phyloP scores from a whole-genome alignment of 2,113 vertebrate genomes.

The Bubo scandiacus region DNA sequence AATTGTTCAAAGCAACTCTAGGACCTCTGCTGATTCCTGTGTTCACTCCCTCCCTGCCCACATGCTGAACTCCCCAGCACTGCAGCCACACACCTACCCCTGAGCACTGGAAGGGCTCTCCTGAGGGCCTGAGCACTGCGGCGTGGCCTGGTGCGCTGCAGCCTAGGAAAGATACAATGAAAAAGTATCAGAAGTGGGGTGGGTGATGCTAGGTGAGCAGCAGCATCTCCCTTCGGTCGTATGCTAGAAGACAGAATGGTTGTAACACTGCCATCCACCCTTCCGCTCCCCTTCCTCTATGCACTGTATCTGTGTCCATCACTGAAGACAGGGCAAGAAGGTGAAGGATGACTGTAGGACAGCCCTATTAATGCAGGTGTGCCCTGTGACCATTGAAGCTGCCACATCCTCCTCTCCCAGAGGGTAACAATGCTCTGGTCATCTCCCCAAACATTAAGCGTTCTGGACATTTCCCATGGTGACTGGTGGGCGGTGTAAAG shows the following conservation, averaged over 20 bases:
- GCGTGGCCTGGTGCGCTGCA: accelerated
- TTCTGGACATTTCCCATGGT: too few relatives aligned
- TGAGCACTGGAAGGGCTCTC: too few relatives aligned
- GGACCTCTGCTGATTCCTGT: not conserved
- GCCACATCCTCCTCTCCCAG: not conserved
- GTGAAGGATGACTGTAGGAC: not conserved
- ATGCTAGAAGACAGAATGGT: not conserved
- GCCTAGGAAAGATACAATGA: too few relatives aligned
- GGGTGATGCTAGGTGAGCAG: not conserved
- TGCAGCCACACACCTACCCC: not conserved
- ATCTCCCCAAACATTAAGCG: not conserved
- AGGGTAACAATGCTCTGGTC: not conserved
- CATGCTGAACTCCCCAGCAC: not conserved
- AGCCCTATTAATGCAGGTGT: not conserved
- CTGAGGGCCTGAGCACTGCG: not conserved
- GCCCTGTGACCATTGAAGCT: not conserved
- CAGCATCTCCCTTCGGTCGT: not conserved
- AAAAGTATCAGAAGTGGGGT: not conserved
- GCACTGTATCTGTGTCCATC: not conserved
- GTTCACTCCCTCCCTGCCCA: not conserved
- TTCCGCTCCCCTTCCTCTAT: not conserved
- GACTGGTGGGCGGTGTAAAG: not conserved
- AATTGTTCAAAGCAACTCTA: not conserved
- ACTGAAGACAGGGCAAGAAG: not conserved
- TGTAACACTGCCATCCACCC: not conserved